Conservation (phyloP, 2,113 vertebrate genomes). For the Polypterus senegalus region DNA sequence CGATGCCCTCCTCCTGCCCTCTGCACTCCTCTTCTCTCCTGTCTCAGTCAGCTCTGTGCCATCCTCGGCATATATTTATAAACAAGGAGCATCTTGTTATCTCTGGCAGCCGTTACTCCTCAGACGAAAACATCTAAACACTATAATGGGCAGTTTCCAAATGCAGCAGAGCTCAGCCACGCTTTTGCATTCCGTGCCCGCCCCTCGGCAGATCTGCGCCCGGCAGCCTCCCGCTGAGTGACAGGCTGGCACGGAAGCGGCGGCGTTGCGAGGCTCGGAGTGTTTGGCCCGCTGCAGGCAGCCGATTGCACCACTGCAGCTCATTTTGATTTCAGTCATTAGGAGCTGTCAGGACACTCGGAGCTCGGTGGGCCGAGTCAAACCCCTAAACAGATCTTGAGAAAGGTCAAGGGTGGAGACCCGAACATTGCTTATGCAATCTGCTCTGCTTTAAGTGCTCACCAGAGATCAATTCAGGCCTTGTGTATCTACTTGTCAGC, state of each 20-base stretch:
- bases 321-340: neutral
- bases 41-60: too few species aligned
- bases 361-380: neutral
- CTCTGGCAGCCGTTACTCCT: too few species aligned
- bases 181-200: too few species aligned
- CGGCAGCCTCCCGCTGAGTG: neutral
- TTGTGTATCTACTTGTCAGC: conserved; percentile 2
- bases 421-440: neutral
- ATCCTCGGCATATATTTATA: too few species aligned
- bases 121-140: too few species aligned
- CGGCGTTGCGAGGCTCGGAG: neutral
- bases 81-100: too few species aligned
- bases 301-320: neutral
- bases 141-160: too few species aligned
- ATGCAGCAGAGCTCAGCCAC: too few species aligned
- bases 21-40: too few species aligned
- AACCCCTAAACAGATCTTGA: neutral
- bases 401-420: conserved; percentile 2
- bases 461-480: neutral
- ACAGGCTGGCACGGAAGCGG: neutral
- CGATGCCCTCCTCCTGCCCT: too few species aligned
- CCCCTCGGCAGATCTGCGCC: too few species aligned
- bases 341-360: neutral
- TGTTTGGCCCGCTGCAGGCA: neutral
- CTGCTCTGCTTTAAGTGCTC: neutral